Base-by-base conservation (phyloP, 2,113 vertebrate genomes). In the Vulpes vulpes region DNA sequence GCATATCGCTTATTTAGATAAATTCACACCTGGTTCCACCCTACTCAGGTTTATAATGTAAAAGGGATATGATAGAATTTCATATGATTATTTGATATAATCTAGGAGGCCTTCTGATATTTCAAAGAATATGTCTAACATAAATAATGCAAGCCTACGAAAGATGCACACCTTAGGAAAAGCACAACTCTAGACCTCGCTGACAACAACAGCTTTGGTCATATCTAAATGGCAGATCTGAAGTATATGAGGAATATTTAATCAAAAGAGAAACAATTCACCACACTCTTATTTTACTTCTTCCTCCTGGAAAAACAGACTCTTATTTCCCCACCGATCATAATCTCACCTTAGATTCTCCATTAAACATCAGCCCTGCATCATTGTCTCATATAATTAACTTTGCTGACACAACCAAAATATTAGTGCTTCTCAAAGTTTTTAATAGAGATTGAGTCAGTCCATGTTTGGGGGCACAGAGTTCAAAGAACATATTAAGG, bases 401-500 rank as follows among this genome's bases (percentile, higher is more conserved):
- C 59, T 83, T 81, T 82, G n/a, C 89, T 27, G 74, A 49, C 22
- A 57, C 49, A 32, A 27, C 15, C 5, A 32, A 89, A 81, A 49
- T 12, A 23, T 87, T 80, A 59, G 55, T 32, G 32, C 74, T 43
- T 38, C 53, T 73, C 79, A n/a, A 88, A 65, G 59, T 94, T 92
- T 88, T 80, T 60, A 67, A 62, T 3, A 88, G 94, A 91, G 27
- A 88, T 22, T 0, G 10, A 81, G 71, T 27, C 43, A 32, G 2
- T 55, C n/a, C 3, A 8, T 49, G 25, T 73, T 67, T 87, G 11
- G 25, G 89, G 69, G 67, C 17, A n/a, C 65, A 65, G 19, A 71
- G 62, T 86, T 88, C 82, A 91, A 38, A 91, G 62, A 93, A 71
- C 35, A 65, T n/a, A 83, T 38, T 89, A 86, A 86, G 53, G 57